Base-by-base conservation (phyloP, 1,140 invertebrate species). In the Grapholita molesta region DNA sequence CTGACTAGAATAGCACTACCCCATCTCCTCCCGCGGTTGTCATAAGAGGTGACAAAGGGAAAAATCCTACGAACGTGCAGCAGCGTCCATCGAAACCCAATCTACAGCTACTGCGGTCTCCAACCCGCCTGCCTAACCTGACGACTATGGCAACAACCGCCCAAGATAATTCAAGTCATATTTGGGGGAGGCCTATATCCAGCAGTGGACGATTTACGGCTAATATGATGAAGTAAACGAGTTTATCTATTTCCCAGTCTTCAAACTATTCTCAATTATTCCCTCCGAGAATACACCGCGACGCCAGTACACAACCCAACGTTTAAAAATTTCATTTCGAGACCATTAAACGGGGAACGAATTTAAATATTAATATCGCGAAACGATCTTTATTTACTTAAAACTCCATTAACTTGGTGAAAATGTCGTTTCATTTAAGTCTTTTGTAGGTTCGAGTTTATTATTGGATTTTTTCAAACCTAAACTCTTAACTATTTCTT, bases 301-400 rank as follows among this genome's bases (percentile, higher is more conserved):
- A 38, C 35, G n/a, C 33, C 35, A 38, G 12, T 15, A 38, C 35
- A 12, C n/a, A 38, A 38, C 15, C 35, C n/a, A 38, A 38, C 42
- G 42, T 48, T 30, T 48, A 21, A 48, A 48, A 48, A 48, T 48
- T 18, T 48, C 15, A 48, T 48, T 18, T 9, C 42, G 18, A 15
- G 6, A 1, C 42, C 42, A 48, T 48, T 48, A 21, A 48, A 21
- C 18, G 42, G 18, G 18, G 42, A 21, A 3, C 42, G 42, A 48
- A 48, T 48, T 48, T 48, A 48, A 48, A 48, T 48, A 48, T 48
- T 48, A 48, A 48, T 48, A 48, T 48, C 18, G 18, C 42, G 42
- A 48, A 48, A 48, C 42, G 42, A 48, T 48, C 42, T 48, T 48
- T 48, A 48, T 48, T 48, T 48, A 48, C 42, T 48, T 48, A 48